These are phyloP conservation scores for Acanthoscelides obtectus DNA, from an alignment of 2,888 invertebrate genomes.

Conservation along the genomic window DNA sequence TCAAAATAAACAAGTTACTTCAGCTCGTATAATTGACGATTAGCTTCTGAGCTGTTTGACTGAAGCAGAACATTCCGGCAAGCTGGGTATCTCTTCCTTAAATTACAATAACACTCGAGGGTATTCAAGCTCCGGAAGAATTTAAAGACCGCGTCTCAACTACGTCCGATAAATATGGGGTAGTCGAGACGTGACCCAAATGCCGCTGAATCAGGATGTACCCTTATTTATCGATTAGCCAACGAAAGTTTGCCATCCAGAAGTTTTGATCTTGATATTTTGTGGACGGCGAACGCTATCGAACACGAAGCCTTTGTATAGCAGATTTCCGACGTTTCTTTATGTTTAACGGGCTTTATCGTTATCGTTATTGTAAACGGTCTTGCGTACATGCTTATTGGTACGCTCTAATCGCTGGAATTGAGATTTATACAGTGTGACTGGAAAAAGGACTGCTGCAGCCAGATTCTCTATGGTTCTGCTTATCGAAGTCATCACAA, in stretches of 20 bases:
- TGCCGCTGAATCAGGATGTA: background rate
- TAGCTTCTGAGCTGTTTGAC: background rate
- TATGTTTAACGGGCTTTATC: background rate
- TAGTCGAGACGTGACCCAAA: slow-evolving; percentile 2
- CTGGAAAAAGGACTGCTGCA: no score
- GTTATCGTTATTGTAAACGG: background rate
- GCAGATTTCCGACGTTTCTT: background rate
- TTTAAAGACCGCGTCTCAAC: slow-evolving; percentile 9
- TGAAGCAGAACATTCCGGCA: background rate
- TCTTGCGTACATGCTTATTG: background rate
- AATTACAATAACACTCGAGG: slow-evolving; percentile 19
- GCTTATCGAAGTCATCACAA: no score
- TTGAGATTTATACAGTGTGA: background rate
- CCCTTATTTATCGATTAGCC: slow-evolving; percentile 4
- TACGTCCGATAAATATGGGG: slow-evolving; percentile 8
- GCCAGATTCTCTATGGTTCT: no score
- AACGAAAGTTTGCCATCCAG: slow-evolving; percentile 4
- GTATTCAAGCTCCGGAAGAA: slow-evolving; percentile 10
- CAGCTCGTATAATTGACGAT: background rate
- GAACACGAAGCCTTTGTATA: background rate
- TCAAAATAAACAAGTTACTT: no score
- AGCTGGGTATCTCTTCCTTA: slow-evolving; percentile 20
- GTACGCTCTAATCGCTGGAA: background rate
- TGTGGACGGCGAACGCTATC: background rate
- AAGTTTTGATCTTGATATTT: slow-evolving; percentile 1